Evolutionary conservation across 2,888 invertebrate species (phyloP).

Genomic region (Neocrepidodera transversa): DNA sequence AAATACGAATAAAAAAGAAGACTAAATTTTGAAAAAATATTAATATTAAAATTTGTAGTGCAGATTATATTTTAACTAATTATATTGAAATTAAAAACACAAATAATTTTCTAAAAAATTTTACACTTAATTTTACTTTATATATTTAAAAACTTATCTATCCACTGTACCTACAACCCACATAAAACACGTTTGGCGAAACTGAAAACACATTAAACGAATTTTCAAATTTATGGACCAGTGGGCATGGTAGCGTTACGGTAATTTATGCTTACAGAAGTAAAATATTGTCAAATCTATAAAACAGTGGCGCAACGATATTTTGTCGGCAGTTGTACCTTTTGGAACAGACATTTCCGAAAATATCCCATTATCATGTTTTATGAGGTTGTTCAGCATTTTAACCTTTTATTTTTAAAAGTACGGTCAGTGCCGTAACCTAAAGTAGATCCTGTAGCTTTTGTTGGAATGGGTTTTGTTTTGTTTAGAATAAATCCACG

Average conservation of each 20-base stretch:
- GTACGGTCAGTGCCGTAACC: too few relatives aligned
- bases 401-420: not conserved
- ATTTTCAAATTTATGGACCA: conserved; percentile 44
- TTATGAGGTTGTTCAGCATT: conserved; percentile 5
- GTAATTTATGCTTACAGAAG: conserved; percentile 36
- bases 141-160: too few relatives aligned
- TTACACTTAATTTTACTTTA: too few relatives aligned
- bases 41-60: too few relatives aligned
- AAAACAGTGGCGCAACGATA: conserved; percentile 16
- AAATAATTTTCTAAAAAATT: too few relatives aligned
- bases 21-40: too few relatives aligned
- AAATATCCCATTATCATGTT: conserved; percentile 20
- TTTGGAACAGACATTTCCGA: conserved; percentile 6
- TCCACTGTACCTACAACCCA: not conserved
- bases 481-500: too few relatives aligned
- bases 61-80: too few relatives aligned
- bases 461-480: too few relatives aligned
- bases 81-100: too few relatives aligned
- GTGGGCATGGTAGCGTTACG: conserved; percentile 26
- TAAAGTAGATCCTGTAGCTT: too few relatives aligned
- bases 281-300: conserved; percentile 36
- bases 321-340: conserved; percentile 13
- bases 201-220: conserved; percentile 51
- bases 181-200: conserved; percentile 36
- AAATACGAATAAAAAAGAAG: too few relatives aligned